A percentile compares a stretch with the other conserved stretches of the same genome.
Evolutionary conservation across 2,797 vertebrate species (phyloP).

Genomic region (Oryzias dopingdopingensis): DNA sequence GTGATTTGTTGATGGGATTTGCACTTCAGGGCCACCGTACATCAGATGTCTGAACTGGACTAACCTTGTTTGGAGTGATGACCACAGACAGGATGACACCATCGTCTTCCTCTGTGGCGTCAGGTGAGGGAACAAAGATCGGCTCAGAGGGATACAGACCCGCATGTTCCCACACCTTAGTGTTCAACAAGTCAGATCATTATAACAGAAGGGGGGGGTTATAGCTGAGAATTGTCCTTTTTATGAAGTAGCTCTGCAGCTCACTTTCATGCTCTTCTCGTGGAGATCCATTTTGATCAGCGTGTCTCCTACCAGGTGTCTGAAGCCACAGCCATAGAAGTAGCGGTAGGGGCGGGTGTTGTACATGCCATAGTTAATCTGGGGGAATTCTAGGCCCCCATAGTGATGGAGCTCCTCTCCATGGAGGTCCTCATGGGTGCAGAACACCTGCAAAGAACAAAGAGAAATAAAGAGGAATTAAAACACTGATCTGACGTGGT

Average conservation of each 20-base stretch:
- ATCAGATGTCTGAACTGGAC: background rate
- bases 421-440: conserved; percentile 84
- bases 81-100: conserved; percentile 89
- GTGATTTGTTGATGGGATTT: too few species aligned
- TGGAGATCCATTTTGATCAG: conserved; percentile 87
- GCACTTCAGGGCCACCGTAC: background rate
- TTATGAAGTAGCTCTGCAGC: background rate
- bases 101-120: conserved; percentile 82
- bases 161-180: conserved; percentile 85
- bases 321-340: conserved; percentile 91
- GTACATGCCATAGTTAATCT: conserved; percentile 85
- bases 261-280: conserved; percentile 83
- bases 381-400: conserved; percentile 89
- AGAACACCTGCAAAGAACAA: conserved; percentile 78
- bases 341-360: conserved; percentile 84
- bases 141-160: conserved; percentile 90
- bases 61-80: conserved; percentile 84
- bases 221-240: background rate
- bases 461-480: background rate
- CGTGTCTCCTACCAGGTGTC: conserved; percentile 85
- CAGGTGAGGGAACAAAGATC: conserved; percentile 85
- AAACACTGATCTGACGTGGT: background rate
- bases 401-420: conserved; percentile 77
- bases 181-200: conserved; percentile 6
- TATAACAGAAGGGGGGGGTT: background rate